Conservation (phyloP, 2,113 vertebrate genomes). For the Peromyscus maniculatus region DNA sequence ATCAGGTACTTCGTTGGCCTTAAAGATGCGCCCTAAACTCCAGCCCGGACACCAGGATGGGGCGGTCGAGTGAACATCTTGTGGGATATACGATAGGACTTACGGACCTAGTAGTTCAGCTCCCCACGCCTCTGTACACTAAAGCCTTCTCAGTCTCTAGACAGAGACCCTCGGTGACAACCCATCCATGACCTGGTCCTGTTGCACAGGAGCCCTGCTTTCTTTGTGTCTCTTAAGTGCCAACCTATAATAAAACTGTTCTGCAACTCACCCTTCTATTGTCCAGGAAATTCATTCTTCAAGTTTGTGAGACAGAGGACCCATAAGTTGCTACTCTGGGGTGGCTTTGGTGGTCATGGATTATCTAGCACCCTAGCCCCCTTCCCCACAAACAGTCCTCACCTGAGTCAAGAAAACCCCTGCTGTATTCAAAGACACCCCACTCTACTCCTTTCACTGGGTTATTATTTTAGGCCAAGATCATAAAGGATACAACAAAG, state of each 20-base stretch:
- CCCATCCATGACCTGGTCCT: neutral
- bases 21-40: neutral
- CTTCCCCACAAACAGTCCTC: neutral
- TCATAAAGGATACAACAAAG: neutral
- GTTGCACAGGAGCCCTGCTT: neutral
- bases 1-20: neutral
- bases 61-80: neutral
- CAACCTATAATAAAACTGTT: neutral
- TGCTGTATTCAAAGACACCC: neutral
- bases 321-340: neutral
- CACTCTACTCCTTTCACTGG: neutral
- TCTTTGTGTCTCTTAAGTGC: neutral
- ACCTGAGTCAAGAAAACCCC: neutral
- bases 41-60: neutral
- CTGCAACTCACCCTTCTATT: neutral
- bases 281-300: neutral
- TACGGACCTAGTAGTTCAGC: neutral
- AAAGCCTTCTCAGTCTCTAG: neutral
- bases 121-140: neutral
- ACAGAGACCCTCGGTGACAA: neutral
- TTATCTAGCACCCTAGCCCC: neutral
- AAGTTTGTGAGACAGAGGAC: neutral
- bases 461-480: neutral
- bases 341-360: neutral
- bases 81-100: neutral